phyloP scores from a whole-genome alignment of 2,888 invertebrate species.

The Tineola bisselliella region DNA sequence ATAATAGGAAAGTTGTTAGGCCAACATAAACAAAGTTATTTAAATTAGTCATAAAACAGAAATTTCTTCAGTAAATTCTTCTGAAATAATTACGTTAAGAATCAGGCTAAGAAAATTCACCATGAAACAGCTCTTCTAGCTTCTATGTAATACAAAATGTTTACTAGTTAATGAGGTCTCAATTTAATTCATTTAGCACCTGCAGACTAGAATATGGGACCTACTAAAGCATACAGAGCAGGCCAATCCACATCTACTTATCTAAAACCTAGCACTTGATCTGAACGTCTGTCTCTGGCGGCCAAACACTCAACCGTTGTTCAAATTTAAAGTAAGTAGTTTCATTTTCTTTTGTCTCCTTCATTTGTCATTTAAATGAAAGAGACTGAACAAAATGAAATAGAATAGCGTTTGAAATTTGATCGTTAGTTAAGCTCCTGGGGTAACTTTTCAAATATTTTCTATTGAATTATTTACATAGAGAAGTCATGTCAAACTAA shows the following conservation, averaged over 20 bases:
- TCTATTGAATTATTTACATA: too few species aligned
- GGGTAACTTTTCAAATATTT: too few species aligned
- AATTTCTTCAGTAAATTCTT: too few species aligned
- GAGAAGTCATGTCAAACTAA: too few species aligned
- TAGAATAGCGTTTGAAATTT: too few species aligned
- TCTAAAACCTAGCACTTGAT: neutral
- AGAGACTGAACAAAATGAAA: too few species aligned
- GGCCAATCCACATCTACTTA: neutral
- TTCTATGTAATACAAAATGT: neutral
- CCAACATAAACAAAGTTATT: neutral
- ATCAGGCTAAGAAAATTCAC: neutral
- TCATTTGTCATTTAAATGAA: too few species aligned
- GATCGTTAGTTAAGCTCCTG: too few species aligned
- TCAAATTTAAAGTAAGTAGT: too few species aligned
- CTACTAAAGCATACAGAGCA: conserved; percentile 41
- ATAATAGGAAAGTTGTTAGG: conserved; percentile 6
- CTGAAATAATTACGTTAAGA: too few species aligned
- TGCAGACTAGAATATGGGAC: conserved; percentile 46
- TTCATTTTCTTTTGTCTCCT: too few species aligned
- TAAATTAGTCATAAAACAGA: neutral
- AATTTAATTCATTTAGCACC: conserved; percentile 36
- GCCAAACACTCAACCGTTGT: too few species aligned
- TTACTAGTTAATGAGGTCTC: neutral
- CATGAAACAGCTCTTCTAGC: neutral
- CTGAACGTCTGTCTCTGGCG: neutral